Conservation (phyloP, 1,140 invertebrate species). For the Aphelenchoides avenae region DNA sequence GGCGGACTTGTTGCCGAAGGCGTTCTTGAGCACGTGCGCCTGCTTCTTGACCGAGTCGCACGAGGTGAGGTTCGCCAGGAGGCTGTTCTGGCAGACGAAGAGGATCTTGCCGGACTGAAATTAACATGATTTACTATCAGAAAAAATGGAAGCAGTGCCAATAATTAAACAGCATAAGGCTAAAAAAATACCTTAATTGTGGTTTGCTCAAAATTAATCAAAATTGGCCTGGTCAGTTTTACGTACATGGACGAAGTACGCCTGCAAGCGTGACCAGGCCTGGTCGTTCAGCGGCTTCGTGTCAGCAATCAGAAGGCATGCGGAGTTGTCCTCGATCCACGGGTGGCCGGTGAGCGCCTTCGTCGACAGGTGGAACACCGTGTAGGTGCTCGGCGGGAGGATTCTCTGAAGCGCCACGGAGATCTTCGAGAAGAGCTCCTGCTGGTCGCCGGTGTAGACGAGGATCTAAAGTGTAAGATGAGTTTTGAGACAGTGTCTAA, state of each 20-base stretch:
- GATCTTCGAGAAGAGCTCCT: slow-evolving; percentile 34
- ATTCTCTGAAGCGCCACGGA: slow-evolving; percentile 20
- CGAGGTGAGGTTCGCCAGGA: slow-evolving; percentile 41
- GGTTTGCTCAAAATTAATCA: slow-evolving; percentile 27
- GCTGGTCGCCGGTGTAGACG: slow-evolving; percentile 51
- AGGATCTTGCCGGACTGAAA: slow-evolving; percentile 54
- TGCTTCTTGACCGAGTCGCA: slow-evolving; percentile 44
- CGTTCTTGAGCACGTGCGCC: slow-evolving; percentile 35
- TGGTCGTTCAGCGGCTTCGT: slow-evolving; percentile 45
- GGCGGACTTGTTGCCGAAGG: slow-evolving; percentile 42
- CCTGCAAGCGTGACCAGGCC: slow-evolving; percentile 45
- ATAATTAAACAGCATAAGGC: not conserved
- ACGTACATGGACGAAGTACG: slow-evolving; percentile 48
- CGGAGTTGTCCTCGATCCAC: slow-evolving; percentile 38
- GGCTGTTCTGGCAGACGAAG: slow-evolving; percentile 51
- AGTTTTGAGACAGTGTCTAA: not conserved
- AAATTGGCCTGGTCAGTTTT: not conserved
- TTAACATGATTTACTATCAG: not conserved
- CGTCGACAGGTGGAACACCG: slow-evolving; percentile 42
- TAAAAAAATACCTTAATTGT: slow-evolving; percentile 3
- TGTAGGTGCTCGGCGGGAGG: slow-evolving; percentile 45
- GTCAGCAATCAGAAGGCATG: slow-evolving; percentile 47
- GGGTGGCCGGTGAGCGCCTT: slow-evolving; percentile 32
- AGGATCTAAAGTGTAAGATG: slow-evolving; percentile 28
- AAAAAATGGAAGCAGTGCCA: too few relatives aligned